These are phyloP conservation scores for Hypanus sabinus DNA, from an alignment of 2,113 vertebrate species.

Conservation along the genomic window DNA sequence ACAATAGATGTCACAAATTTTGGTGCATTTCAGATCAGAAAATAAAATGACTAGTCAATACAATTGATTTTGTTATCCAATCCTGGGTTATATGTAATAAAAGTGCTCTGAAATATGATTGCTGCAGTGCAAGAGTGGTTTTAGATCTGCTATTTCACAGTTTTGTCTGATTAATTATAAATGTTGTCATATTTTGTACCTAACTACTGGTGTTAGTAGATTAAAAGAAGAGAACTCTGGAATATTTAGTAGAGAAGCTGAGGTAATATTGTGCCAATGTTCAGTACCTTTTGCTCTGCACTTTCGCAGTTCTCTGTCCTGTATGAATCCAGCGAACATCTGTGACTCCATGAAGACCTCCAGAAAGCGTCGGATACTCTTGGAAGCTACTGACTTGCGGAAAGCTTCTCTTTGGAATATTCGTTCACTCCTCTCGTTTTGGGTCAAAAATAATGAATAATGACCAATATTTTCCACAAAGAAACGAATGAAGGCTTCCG, in stretches of 20 bases:
- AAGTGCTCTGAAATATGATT: not conserved
- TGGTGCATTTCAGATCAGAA: not conserved
- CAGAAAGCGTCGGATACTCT: constrained; percentile 93
- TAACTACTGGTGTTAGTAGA: not conserved
- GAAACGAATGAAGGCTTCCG: constrained; percentile 96
- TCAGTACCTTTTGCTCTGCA: constrained; percentile 83
- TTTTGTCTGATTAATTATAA: not conserved
- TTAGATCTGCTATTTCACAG: not conserved
- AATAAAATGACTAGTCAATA: not conserved
- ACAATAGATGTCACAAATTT: not conserved
- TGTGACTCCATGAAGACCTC: constrained; percentile 99
- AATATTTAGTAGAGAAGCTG: not conserved
- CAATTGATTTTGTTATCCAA: not conserved
- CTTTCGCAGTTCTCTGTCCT: constrained; percentile 91
- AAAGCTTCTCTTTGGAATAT: constrained; percentile 91
- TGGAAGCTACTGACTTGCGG: constrained; percentile 95
- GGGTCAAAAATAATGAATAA: constrained; percentile 90
- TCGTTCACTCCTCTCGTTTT: constrained; percentile 84
- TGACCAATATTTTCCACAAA: constrained; percentile 96
- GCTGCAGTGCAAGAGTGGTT: not conserved
- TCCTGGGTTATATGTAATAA: not conserved
- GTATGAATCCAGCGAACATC: constrained; percentile 98
- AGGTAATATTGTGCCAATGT: too few species aligned
- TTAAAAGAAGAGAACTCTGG: not conserved
- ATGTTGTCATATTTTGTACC: not conserved